phyloP scores from a whole-genome alignment of 2,888 invertebrate species.

The Chouioia cunea region DNA sequence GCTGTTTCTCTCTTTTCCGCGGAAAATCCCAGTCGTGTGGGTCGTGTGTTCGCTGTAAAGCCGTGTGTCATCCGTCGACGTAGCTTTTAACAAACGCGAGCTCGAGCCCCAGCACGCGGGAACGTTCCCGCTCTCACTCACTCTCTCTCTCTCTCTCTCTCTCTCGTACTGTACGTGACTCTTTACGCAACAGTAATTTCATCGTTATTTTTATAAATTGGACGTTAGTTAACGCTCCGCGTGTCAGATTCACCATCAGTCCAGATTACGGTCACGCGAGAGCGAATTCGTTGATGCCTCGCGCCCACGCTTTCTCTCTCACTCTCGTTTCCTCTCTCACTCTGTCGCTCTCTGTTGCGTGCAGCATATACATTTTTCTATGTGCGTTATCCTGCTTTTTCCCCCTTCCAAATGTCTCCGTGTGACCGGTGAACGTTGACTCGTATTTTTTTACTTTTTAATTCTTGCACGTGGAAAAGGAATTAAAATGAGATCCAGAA shows the following conservation, averaged over 20 bases:
- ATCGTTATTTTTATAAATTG: slow-evolving; percentile 70
- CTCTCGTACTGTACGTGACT: slow-evolving; percentile 21
- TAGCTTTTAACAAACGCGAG: slow-evolving; percentile 42
- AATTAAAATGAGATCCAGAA: too few species aligned
- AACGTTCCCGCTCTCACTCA: too few species aligned
- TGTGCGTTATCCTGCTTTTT: too few species aligned
- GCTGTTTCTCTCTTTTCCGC: slow-evolving; percentile 17
- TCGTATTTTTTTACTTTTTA: too few species aligned
- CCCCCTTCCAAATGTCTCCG: too few species aligned
- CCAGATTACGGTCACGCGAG: slow-evolving; percentile 44
- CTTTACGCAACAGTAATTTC: slow-evolving; percentile 68
- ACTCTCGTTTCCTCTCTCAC: neutral
- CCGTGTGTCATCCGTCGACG: slow-evolving; percentile 40
- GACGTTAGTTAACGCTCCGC: slow-evolving; percentile 67
- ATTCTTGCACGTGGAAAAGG: too few species aligned
- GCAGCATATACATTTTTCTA: neutral
- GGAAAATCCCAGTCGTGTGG: slow-evolving; percentile 31
- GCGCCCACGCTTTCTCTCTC: slow-evolving; percentile 10
- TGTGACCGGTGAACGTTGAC: too few species aligned
- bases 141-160: too few species aligned
- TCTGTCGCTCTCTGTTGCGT: neutral
- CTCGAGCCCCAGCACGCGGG: neutral
- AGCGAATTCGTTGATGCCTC: slow-evolving; percentile 5
- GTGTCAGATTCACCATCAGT: slow-evolving; percentile 57
- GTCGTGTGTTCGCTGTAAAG: slow-evolving; percentile 31